Conservation (phyloP, 2,797 vertebrate species). For the Pelochelys cantorii region DNA sequence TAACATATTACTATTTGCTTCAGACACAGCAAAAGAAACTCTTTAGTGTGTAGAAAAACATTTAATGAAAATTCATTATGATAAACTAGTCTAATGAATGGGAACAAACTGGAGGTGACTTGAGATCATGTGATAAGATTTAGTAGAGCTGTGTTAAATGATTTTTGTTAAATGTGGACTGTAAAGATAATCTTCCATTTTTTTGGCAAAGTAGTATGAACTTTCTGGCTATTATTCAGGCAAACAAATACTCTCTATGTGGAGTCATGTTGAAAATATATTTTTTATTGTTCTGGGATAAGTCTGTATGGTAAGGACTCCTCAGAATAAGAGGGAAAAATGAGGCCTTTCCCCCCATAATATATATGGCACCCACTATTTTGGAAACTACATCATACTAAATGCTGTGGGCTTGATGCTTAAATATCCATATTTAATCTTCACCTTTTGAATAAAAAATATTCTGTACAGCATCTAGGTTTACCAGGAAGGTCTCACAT, state of each 20-base stretch:
- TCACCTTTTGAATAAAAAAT: neutral
- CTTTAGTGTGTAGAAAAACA: neutral
- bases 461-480: neutral
- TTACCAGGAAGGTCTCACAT: neutral
- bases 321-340: constrained; percentile 35
- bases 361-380: constrained; percentile 4
- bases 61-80: constrained; percentile 17
- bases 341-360: neutral
- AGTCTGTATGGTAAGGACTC: constrained; percentile 13
- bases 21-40: neutral
- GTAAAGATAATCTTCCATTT: constrained; percentile 44
- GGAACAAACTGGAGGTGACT: constrained; percentile 1
- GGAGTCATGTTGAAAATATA: constrained; percentile 43
- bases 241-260: constrained; percentile 43
- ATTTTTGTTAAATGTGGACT: constrained; percentile 63
- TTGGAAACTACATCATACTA: constrained; percentile 8
- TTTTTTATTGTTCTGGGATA: constrained; percentile 19
- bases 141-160: constrained; percentile 53
- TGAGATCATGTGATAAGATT: constrained; percentile 25
- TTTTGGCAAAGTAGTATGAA: constrained; percentile 38
- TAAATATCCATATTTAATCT: neutral
- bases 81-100: neutral
- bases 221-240: constrained; percentile 58
- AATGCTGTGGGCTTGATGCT: neutral
- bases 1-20: neutral